Percentiles rank a stretch among this genome's conserved stretches.
Evolutionary conservation across 1,140 invertebrate genomes (phyloP).

Genomic region (Drosophila quadrilineata): DNA sequence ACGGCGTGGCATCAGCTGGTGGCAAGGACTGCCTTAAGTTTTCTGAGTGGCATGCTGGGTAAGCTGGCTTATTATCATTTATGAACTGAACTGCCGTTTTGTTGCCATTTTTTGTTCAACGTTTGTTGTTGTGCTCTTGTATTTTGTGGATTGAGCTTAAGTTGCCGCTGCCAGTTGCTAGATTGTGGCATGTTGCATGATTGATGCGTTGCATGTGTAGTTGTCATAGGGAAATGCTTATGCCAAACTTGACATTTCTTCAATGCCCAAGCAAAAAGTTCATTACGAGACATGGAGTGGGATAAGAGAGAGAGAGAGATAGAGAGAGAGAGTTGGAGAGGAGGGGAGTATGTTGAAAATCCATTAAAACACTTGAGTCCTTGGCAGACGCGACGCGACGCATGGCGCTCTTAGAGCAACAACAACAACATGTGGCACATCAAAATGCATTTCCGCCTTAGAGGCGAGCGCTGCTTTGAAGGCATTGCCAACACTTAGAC

Average conservation of each 20-base stretch:
- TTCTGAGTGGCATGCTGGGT: constrained; percentile 66
- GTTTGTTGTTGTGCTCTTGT: too few relatives aligned
- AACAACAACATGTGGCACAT: constrained; percentile 2
- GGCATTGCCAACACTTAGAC: constrained; percentile 68
- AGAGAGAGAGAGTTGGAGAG: background rate
- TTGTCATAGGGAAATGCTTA: constrained; percentile 27
- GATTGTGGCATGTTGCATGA: constrained; percentile 56
- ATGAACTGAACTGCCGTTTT: constrained; percentile 62
- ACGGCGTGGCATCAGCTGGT: constrained; percentile 24
- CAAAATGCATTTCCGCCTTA: constrained; percentile 75
- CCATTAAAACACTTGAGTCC: constrained; percentile 74
- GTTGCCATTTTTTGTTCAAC: background rate
- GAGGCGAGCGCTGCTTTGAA: constrained; percentile 68
- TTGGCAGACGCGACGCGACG: constrained; percentile 56
- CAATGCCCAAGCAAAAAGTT: constrained; percentile 34
- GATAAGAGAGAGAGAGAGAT: background rate
- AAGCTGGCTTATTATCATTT: constrained; percentile 76
- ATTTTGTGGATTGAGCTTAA: constrained; percentile 49
- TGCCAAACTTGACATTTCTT: constrained; percentile 67
- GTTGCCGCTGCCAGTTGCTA: constrained; percentile 13
- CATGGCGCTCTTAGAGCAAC: constrained; percentile 23
- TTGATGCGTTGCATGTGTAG: constrained; percentile 62
- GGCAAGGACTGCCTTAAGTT: constrained; percentile 32
- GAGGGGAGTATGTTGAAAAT: constrained; percentile 37
- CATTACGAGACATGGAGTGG: constrained; percentile 3